phyloP scores from a whole-genome alignment of 2,113 vertebrate species.

The Periophthalmodon schlosseri region DNA sequence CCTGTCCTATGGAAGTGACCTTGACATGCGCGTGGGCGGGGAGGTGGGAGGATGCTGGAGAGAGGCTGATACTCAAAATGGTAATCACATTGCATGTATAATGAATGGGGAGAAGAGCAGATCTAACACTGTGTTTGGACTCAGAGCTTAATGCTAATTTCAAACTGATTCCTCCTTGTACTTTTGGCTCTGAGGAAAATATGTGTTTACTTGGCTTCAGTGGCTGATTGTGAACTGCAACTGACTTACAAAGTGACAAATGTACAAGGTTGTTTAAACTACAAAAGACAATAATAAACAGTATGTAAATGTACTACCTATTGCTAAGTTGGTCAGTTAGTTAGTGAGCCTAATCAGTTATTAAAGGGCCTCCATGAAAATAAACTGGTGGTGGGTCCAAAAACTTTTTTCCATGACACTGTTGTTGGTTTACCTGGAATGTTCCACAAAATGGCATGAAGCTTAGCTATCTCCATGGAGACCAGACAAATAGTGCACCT shows the following conservation, averaged over 20 bases:
- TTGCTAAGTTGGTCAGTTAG: neutral
- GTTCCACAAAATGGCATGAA: neutral
- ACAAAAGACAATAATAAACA: neutral
- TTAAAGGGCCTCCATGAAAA: neutral
- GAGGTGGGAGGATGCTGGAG: constrained; percentile 50
- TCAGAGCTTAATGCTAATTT: constrained; percentile 9
- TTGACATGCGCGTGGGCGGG: constrained; percentile 39
- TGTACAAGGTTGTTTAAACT: neutral
- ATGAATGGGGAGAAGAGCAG: constrained; percentile 58
- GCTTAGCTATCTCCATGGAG: neutral
- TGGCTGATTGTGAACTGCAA: neutral
- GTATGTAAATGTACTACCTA: neutral
- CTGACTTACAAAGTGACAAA: neutral
- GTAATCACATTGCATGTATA: constrained; percentile 72
- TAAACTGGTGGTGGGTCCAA: neutral
- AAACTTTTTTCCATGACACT: neutral
- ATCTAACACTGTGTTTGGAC: constrained; percentile 30
- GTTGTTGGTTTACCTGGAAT: neutral
- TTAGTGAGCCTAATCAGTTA: neutral
- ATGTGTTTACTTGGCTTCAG: neutral
- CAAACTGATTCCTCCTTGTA: neutral
- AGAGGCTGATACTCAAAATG: constrained; percentile 63
- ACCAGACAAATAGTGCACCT: neutral
- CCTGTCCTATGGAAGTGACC: constrained; percentile 61
- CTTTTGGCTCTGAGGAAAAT: constrained; percentile 3